These are phyloP conservation scores for Crematogaster levior DNA, from an alignment of 2,888 invertebrate genomes.

Conservation along the genomic window DNA sequence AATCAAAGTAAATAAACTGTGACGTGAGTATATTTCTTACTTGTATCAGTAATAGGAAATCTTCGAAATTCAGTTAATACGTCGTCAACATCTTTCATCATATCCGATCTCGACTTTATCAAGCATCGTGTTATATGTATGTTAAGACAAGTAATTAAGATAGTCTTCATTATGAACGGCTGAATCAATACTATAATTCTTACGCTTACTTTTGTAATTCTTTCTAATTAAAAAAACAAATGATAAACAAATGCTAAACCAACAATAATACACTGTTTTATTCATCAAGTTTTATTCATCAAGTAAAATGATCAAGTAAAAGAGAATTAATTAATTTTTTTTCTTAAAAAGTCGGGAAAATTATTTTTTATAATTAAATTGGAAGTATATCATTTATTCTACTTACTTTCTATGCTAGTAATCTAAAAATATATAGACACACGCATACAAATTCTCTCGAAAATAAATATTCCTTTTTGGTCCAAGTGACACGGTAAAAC, in stretches of 20 bases:
- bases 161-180: not conserved
- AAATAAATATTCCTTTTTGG: not conserved
- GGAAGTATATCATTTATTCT: not conserved
- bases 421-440: not conserved
- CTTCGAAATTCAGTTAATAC: conserved; percentile 17
- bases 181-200: conserved; percentile 8
- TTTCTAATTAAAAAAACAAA: not conserved
- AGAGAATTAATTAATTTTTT: not conserved
- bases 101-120: not conserved
- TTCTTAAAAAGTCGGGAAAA: not conserved
- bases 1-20: not conserved
- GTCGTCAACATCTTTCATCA: not conserved
- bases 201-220: not conserved
- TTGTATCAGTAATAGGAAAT: not conserved
- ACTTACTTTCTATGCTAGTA: not conserved
- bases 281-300: too few relatives aligned
- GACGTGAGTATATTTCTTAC: not conserved
- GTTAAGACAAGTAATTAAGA: conserved; percentile 13
- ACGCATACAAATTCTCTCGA: not conserved
- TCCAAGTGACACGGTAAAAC: conserved; percentile 39
- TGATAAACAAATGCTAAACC: too few relatives aligned
- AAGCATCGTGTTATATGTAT: not conserved
- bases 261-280: not conserved
- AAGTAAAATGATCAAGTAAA: not conserved
- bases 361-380: not conserved